Base-by-base conservation (phyloP, 2,797 vertebrate species). In the Buceros bicornis region DNA sequence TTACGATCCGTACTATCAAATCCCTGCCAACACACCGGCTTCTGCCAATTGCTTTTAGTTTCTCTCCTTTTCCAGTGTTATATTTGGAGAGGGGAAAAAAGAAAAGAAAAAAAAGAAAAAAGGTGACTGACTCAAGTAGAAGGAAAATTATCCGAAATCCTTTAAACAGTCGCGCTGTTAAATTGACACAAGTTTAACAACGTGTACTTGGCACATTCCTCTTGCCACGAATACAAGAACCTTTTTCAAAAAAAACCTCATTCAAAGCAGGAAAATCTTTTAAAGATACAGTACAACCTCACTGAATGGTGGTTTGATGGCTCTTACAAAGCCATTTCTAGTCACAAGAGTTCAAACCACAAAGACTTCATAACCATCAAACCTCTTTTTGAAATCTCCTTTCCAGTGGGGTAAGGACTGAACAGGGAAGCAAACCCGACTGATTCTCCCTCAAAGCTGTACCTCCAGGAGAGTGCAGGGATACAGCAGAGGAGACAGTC, bases 171-270 rank as follows among this genome's bases (percentile, higher is more conserved):
- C 82, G 45, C 74, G 53, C 80, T 78, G 71, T 67, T 87, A 89
- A 90, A 96, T n/a, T 71, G 93, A 93, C 90, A 87, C 57, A 48
- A 95, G 45, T 90, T 90, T 85, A 92, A 92, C 51, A 88, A 81
- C 7, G 4, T 56, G 90, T 60, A 80, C 85, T 94, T 95, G 87
- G 87, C 93, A 91, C 26, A 2, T 85, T 93, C 82, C 47, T 65
- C 70, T 87, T 94, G 85, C 83, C 91, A 95, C 60, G n/a, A 95
- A 93, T 83, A 65, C 84, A 87, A 84, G 66, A 72, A 76, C n/a
- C 43, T 69, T 95, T 58, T 43, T 51, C 5, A 48, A 42, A 72
- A 58, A 22, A 56, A 25, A 37, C 35, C 57, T 77, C 79, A 65
- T 58, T 88, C 56, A 90, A 88, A 94, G 66, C 26, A 66, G 61